Conservation (phyloP, 2,888 invertebrate genomes). For the Nemotelus pantherinus region DNA sequence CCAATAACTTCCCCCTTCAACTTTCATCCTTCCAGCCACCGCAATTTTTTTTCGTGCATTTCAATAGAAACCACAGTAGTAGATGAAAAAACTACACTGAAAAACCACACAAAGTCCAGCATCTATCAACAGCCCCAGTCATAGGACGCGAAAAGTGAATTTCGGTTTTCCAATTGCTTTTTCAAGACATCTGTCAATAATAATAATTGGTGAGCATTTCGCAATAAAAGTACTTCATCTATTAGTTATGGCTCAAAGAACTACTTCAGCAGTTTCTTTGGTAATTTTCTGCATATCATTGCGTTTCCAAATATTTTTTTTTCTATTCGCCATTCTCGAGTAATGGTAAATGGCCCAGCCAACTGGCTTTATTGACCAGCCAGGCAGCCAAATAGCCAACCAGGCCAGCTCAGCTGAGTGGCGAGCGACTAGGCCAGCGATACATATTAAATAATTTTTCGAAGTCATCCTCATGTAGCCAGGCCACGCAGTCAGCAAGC, state of each 20-base stretch:
- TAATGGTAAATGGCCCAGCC: slow-evolving; percentile 13
- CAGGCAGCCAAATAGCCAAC: background rate
- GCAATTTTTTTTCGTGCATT: too few relatives aligned
- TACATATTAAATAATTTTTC: too few relatives aligned
- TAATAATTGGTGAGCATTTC: slow-evolving; percentile 37
- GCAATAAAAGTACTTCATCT: slow-evolving; percentile 42
- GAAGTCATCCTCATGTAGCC: too few relatives aligned
- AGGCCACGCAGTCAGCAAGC: too few relatives aligned
- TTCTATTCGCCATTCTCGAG: too few relatives aligned
- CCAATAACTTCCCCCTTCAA: too few relatives aligned
- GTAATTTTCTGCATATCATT: slow-evolving; percentile 40
- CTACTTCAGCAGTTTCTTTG: slow-evolving; percentile 44
- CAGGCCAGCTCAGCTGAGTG: background rate
- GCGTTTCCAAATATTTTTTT: slow-evolving; percentile 24
- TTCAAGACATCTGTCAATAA: slow-evolving; percentile 42
- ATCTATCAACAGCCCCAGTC: too few relatives aligned
- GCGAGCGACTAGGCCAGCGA: too few relatives aligned
- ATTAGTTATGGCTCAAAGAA: slow-evolving; percentile 39
- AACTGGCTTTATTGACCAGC: background rate
- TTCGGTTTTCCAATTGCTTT: slow-evolving; percentile 37
- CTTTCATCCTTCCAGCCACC: too few relatives aligned
- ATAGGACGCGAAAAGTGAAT: background rate
- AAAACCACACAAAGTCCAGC: too few relatives aligned
- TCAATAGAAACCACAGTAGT: too few relatives aligned
- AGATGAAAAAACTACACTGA: too few relatives aligned